These are phyloP conservation scores for Augochlorella aurata DNA, from an alignment of 2,888 invertebrate species.

Conservation along the genomic window DNA sequence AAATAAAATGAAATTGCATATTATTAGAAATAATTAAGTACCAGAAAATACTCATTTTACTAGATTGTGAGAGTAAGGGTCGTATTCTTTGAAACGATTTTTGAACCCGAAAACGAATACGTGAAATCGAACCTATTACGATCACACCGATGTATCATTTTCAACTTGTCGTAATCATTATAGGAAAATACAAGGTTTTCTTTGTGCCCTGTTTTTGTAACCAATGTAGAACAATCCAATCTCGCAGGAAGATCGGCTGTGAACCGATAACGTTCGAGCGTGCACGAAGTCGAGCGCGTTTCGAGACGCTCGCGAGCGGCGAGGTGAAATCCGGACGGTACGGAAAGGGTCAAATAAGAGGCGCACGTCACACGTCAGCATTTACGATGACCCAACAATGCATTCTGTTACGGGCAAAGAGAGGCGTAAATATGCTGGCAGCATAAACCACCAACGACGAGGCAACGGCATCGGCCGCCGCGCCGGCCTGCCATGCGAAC, in stretches of 20 bases:
- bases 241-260: neutral
- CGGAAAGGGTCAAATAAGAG: slow-evolving; percentile 45
- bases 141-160: neutral
- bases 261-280: slow-evolving; percentile 4
- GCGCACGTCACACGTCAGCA: slow-evolving; percentile 55
- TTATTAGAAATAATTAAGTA: no score
- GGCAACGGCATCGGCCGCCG: slow-evolving; percentile 42
- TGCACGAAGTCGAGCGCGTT: slow-evolving; percentile 8
- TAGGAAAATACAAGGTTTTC: no score
- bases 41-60: no score
- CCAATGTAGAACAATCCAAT: neutral
- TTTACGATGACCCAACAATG: slow-evolving; percentile 63
- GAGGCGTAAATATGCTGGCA: slow-evolving; percentile 70
- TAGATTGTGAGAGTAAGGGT: no score
- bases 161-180: no score
- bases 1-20: no score
- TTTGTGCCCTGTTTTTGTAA: no score
- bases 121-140: no score
- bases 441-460: slow-evolving; percentile 70
- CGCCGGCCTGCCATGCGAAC: slow-evolving; percentile 57
- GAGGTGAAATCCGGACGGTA: slow-evolving; percentile 43
- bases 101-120: no score
- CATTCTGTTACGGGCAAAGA: slow-evolving; percentile 64
- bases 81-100: no score
- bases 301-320: slow-evolving; percentile 14